Base-by-base conservation (phyloP, 2,113 vertebrate species). In the Amphiprion percula region DNA sequence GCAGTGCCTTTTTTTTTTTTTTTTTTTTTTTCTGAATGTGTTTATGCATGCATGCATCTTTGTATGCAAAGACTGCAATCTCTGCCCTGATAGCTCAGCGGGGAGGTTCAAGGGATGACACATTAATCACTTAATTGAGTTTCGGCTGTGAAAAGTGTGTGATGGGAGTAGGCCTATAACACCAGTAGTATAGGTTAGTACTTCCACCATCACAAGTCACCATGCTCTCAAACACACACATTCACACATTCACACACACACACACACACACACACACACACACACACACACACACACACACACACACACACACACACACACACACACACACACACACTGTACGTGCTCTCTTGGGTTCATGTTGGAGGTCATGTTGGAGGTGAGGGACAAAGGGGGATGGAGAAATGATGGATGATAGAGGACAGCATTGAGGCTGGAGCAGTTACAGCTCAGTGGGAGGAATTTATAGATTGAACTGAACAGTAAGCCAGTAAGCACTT, bases 381-480 rank as follows among this genome's bases (percentile, higher is more conserved):
- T 88, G 74, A 86, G 83, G 80, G 83, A 88, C 86, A 71, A 77
- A 61, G 41, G 21, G 19, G 44, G 58, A 63, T 49, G 68, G 67
- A 68, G 73, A 55, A 59, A 83, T 88, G 88, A 91, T 90, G 89
- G 88, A 91, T 86, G 85, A 66, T 58, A 37, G 53, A 60, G 60
- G 44, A 50, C 65, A 73, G 54, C 71, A 62, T 21, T 0, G 50
- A 71, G 77, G 68, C 21, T 59, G 50, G 54, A 41, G 64, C 3
- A 9, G 68, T 66, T 72, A 55, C 67, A 52, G 63, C 68, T 85
- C 77, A 71, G 82, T 56, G 71, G 80, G 68, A 82, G 85, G 85
- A 84, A 86, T 86, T 80, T 86, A 86, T 83, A 87, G 81, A 89
- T 88, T 11, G 76, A 79, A 81, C 28, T 71, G 68, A 70, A 86